Evolutionary conservation across 2,113 vertebrate species (phyloP).

Genomic region (Cricetomys ansorgei): DNA sequence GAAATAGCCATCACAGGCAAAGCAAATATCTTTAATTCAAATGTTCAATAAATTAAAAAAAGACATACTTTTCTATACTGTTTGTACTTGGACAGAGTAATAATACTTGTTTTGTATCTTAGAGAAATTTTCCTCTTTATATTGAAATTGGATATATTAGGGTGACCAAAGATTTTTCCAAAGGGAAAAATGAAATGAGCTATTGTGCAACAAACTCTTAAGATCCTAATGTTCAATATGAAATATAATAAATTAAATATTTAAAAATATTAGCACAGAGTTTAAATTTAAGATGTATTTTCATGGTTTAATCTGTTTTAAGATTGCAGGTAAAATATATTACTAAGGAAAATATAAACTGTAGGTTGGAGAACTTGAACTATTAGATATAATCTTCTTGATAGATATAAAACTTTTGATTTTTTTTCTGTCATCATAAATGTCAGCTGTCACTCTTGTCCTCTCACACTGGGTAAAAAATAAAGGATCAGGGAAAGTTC

Average conservation of each 20-base stretch:
- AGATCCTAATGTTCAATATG: background rate
- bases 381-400: background rate
- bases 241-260: slow-evolving; percentile 14
- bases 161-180: background rate
- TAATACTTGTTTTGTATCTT: slow-evolving; percentile 3
- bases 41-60: slow-evolving; percentile 5
- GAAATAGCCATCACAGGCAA: background rate
- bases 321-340: background rate
- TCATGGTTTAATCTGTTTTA: background rate
- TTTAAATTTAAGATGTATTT: background rate
- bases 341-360: background rate
- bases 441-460: background rate
- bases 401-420: background rate
- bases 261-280: background rate
- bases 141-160: background rate
- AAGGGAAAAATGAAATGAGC: background rate
- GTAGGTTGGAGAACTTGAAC: background rate
- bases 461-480: background rate
- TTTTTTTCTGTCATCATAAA: background rate
- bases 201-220: background rate
- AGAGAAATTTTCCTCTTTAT: background rate
- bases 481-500: background rate
- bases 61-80: background rate
- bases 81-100: background rate
- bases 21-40: background rate